A percentile compares a stretch with the other conserved stretches of the same genome.
These are phyloP conservation scores for Cataglyphis hispanica DNA, from an alignment of 1,140 invertebrate species.

Conservation along the genomic window DNA sequence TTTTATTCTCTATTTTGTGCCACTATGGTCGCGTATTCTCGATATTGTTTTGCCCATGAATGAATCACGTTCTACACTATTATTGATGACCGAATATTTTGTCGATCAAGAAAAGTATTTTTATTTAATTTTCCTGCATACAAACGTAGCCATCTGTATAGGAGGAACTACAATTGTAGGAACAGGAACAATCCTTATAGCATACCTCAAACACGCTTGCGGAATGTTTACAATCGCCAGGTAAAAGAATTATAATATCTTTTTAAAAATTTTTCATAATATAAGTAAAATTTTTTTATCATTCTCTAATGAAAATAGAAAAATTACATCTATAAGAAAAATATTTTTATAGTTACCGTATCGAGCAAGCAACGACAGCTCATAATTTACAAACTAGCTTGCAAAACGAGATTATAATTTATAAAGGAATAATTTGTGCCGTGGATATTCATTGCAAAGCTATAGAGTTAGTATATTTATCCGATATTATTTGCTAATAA, in stretches of 20 bases:
- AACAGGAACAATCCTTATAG: background rate
- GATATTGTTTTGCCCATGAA: background rate
- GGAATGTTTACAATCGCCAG: slow-evolving; percentile 28
- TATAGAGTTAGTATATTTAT: slow-evolving; percentile 5
- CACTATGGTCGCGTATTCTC: background rate
- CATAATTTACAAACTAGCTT: background rate
- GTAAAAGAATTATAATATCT: background rate
- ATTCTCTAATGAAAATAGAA: background rate
- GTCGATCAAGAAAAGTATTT: background rate
- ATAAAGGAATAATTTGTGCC: background rate
- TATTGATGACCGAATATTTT: background rate
- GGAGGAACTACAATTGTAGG: background rate
- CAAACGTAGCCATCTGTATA: background rate
- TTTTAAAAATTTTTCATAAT: too few relatives aligned
- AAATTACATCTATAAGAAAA: background rate
- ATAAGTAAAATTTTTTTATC: too few relatives aligned
- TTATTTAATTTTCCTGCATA: background rate
- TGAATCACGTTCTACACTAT: background rate
- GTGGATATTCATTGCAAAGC: slow-evolving; percentile 16
- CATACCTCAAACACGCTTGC: background rate
- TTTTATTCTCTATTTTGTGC: background rate
- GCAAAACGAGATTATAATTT: background rate
- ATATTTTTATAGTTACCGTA: background rate
- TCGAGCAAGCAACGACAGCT: background rate
- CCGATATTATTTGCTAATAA: background rate